These are phyloP conservation scores for Eretmochelys imbricata DNA, from an alignment of 2,113 vertebrate genomes.

Conservation along the genomic window DNA sequence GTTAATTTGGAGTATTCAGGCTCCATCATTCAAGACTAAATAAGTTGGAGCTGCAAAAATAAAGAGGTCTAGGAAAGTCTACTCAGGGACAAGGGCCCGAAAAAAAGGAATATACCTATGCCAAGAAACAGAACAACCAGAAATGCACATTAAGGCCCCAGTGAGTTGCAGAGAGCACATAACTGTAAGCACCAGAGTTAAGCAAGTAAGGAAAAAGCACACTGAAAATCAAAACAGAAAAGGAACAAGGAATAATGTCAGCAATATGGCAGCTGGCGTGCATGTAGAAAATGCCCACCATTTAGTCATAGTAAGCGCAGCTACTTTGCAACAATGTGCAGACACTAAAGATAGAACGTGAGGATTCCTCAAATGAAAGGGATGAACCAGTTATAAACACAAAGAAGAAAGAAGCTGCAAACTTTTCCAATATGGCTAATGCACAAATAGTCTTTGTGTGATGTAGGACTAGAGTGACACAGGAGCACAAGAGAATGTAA, in stretches of 20 bases:
- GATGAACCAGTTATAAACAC: neutral
- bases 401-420: neutral
- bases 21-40: neutral
- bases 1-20: neutral
- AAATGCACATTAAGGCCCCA: neutral
- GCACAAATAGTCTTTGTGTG: fast-evolving
- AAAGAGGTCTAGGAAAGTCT: neutral
- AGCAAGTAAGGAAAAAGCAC: neutral
- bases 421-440: neutral
- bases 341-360: neutral
- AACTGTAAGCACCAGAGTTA: neutral
- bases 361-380: neutral
- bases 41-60: neutral
- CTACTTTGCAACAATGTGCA: neutral
- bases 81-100: neutral
- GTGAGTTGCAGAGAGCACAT: neutral
- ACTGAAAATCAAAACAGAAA: neutral
- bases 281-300: neutral
- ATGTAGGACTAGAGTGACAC: neutral
- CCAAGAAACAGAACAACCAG: neutral
- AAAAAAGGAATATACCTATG: neutral
- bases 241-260: neutral
- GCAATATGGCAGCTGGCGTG: neutral
- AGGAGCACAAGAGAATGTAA: fast-evolving
- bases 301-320: neutral